Base-by-base conservation (phyloP, 2,797 vertebrate genomes). In the Neostethus bicornis region DNA sequence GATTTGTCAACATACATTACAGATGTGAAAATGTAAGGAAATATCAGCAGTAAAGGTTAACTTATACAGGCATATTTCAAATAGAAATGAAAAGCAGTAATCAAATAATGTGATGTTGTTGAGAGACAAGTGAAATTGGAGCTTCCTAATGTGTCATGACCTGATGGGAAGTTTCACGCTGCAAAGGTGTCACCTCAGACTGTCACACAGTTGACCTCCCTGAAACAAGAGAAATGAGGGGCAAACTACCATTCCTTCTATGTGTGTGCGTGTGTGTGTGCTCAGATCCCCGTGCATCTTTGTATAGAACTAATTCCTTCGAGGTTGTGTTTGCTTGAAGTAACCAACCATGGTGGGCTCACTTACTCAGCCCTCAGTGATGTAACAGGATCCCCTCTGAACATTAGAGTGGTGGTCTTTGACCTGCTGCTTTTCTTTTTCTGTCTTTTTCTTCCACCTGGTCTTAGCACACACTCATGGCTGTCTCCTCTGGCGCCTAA, bases 381-480 rank as follows among this genome's bases (percentile, higher is more conserved):
- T 87, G 92, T 91, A 93, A 93, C 77, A 75, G 60, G 90, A 93
- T 85, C 85, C 63, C 52, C 53, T 58, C 37, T 53, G 63, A 80
- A 80, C 79, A 49, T 74, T 73, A 82, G 79, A 80, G 81, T 19
- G 17, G 54, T 78, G 86, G 80, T 81, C 81, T 89, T 84, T 88
- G 86, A 88, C 86, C 87, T 51, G 32, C 20, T 44, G 56, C 77
- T 70, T 85, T 78, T 85, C 73, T 81, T 73, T 66, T 53, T 60
- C 54, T 50, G 50, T 70, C 45, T 82, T 72, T 76, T 71, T 75
- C 73, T 71, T 84, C 74, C 66, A 63, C 44, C 7, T 1, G 23
- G 58, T 75, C 65, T 83, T 72, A 80, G 70, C 63, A 62, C 47
- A 59, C 73, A 78, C 85, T 85, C 80, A 70, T n/a, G 42, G 66